Evolutionary conservation across 2,113 vertebrate species (phyloP), one percentile per base, ranked within the genome.

Genomic region (Calyptomena viridis): DNA sequence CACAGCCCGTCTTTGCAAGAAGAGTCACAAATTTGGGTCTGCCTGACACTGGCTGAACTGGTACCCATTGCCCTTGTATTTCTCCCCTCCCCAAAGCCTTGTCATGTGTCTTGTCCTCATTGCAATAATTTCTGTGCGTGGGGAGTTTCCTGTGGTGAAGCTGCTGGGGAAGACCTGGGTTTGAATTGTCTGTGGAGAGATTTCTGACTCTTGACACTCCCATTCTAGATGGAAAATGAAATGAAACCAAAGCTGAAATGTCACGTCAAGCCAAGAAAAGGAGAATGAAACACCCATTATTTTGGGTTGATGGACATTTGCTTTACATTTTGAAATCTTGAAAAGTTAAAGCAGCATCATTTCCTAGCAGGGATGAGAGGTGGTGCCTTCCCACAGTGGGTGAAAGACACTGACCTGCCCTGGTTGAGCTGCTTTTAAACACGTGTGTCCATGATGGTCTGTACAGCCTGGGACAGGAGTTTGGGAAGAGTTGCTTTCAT

Each of bases 11-110:
- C 30, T 52, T 20, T 18, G 76, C 40, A 27, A 14, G 16, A 35
- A 50, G 8, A 12, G 7, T 55, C 16, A 6, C 31, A 19, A 49
- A 25, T 2, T 8, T 52, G 33, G 42, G 20, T 76, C 14, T 64
- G 66, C 24, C 49, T 0, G 0, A 9, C 19, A 0, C 10, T 42
- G 58, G 47, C 9, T 60, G 58, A 42, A 2, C 13, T 50, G 62
- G 33, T 21, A 28, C 47, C 52, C 39, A 11, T 6, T 17, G 31
- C 23, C 39, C 52, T 31, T 1, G 7, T 33, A 7, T 4, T 16
- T 64, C 5, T 37, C 23, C 15, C 1, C 20, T 33, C 4, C 44
- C 30, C 78, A 56, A 28, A 47, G 52, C 37, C 15, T 75, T 52
- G 49, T 88, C 30, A 1, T 0, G 0, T 42, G 24, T 30, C 69